Conservation (phyloP, 2,797 vertebrate genomes). For the Cuculus canorus region DNA sequence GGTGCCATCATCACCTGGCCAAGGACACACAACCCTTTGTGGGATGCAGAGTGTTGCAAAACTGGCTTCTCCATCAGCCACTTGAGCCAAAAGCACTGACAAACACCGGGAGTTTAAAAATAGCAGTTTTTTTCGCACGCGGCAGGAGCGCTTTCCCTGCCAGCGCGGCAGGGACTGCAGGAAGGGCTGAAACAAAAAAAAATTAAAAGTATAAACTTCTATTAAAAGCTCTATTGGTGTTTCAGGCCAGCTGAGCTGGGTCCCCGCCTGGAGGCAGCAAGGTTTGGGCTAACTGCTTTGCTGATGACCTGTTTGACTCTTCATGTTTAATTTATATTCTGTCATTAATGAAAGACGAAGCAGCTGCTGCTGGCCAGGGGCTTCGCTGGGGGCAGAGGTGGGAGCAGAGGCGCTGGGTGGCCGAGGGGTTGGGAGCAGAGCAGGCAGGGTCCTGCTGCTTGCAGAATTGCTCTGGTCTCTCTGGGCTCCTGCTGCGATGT, state of each 20-base stretch:
- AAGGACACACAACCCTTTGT: neutral
- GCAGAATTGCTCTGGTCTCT: neutral
- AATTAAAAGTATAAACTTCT: neutral
- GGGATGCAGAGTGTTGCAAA: neutral
- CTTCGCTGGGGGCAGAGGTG: neutral
- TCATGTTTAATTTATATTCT: neutral
- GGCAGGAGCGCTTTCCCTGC: neutral
- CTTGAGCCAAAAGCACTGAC: slow-evolving; percentile 25
- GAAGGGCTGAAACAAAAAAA: neutral
- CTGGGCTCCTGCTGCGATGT: accelerated
- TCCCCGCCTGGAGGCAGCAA: neutral
- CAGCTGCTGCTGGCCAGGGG: neutral
- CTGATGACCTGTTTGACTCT: neutral
- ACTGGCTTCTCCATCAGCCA: neutral
- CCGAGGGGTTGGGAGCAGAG: neutral
- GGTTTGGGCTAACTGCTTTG: neutral
- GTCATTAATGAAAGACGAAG: neutral
- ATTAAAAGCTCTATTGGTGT: neutral
- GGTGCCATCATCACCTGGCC: neutral
- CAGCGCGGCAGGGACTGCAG: slow-evolving; percentile 5
- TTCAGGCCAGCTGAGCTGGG: neutral
- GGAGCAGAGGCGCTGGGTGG: neutral
- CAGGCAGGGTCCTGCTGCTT: neutral
- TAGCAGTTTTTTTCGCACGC: neutral
- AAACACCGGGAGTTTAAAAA: slow-evolving; percentile 46